Conservation (phyloP, 2,113 vertebrate species). For the Chlorocebus sabaeus region DNA sequence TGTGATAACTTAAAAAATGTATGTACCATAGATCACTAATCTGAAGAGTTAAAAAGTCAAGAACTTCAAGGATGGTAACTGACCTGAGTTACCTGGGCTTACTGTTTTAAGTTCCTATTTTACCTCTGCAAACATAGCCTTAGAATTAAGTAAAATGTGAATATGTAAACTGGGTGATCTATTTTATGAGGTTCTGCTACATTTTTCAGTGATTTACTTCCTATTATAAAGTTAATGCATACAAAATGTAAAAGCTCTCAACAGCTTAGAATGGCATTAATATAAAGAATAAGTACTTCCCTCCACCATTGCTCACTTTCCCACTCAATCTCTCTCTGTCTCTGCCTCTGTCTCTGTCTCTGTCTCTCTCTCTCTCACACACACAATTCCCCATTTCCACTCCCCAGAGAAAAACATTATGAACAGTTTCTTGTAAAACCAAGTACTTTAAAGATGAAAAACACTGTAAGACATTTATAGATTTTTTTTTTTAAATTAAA, state of each 20-base stretch:
- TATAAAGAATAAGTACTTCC: not conserved
- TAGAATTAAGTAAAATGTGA: slow-evolving; percentile 39
- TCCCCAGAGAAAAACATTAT: slow-evolving; percentile 26
- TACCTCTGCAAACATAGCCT: not conserved
- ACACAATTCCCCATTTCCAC: not conserved
- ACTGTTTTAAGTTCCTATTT: not conserved
- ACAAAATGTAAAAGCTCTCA: not conserved
- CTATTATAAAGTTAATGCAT: slow-evolving; percentile 31
- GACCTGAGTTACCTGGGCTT: not conserved
- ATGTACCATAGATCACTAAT: not conserved
- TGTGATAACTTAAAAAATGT: not conserved
- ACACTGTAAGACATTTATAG: not conserved
- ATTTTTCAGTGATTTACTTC: slow-evolving; percentile 35
- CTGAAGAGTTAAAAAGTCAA: not conserved
- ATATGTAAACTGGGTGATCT: slow-evolving; percentile 22
- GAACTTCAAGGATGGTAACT: not conserved
- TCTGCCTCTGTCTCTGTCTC: too few species aligned
- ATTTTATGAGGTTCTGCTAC: slow-evolving; percentile 25
- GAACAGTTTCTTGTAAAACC: slow-evolving; percentile 37
- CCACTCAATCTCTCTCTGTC: not conserved
- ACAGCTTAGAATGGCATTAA: not conserved
- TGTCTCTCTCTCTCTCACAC: not conserved
- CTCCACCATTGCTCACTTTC: not conserved
- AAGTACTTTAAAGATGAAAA: slow-evolving; percentile 54
- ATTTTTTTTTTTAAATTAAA: slow-evolving; percentile 17